A percentile compares a stretch with the other conserved stretches of the same genome.
phyloP scores from a whole-genome alignment of 2,113 vertebrate species.

The Cololabis saira region DNA sequence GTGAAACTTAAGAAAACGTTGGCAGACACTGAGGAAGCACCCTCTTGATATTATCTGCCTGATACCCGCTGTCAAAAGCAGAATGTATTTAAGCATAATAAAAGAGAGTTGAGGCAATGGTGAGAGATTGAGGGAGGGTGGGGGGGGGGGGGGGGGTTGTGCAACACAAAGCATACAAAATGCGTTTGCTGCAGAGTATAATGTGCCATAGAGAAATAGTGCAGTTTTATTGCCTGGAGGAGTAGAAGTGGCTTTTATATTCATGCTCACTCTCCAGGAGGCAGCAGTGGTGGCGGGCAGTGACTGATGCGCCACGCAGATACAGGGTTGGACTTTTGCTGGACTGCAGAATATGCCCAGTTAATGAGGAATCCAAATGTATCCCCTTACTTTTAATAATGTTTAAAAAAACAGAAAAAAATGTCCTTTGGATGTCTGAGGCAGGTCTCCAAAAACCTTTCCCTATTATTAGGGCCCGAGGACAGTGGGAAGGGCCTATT shows the following conservation, averaged over 20 bases:
- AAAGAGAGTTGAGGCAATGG: conserved; percentile 35
- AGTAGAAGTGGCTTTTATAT: conserved; percentile 70
- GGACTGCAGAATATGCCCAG: conserved; percentile 24
- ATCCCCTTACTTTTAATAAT: background rate
- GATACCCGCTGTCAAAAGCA: conserved; percentile 48
- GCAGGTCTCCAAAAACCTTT: no score
- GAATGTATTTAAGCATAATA: conserved; percentile 63
- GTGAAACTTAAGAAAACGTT: conserved; percentile 46
- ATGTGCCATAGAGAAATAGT: conserved; percentile 74
- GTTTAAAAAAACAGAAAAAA: background rate
- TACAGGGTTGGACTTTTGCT: conserved; percentile 36
- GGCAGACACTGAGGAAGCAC: conserved; percentile 27
- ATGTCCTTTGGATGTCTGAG: no score
- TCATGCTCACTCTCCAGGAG: conserved; percentile 69
- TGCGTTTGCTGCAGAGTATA: conserved; percentile 60
- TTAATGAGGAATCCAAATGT: conserved; percentile 13
- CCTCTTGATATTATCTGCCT: conserved; percentile 45
- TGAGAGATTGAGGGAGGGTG: conserved; percentile 31
- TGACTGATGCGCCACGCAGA: conserved; percentile 61
- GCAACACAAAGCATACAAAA: conserved; percentile 52
- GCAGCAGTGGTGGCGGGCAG: conserved; percentile 28
- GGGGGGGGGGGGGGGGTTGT: conserved; percentile 35
- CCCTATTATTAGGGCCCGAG: no score
- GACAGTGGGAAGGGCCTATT: no score
- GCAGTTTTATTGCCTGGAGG: conserved; percentile 64